Conservation (phyloP, 2,113 vertebrate genomes). For the Alaudala cheleensis region DNA sequence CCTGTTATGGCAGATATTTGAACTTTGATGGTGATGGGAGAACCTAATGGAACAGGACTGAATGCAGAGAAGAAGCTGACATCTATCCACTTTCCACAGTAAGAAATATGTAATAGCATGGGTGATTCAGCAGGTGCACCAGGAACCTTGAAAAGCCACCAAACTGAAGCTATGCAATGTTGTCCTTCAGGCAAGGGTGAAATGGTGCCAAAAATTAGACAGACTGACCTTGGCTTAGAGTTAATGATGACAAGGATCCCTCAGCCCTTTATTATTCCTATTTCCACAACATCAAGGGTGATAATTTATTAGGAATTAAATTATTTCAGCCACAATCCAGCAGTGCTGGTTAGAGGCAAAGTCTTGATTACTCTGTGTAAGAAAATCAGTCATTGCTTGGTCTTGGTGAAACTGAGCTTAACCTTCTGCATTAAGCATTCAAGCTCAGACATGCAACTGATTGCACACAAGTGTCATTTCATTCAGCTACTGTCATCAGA, state of each 20-base stretch:
- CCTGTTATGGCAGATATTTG: accelerated
- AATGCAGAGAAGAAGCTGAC: background rate
- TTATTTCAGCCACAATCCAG: background rate
- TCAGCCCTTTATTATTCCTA: background rate
- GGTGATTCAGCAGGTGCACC: background rate
- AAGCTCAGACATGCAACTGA: background rate
- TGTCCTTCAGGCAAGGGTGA: background rate
- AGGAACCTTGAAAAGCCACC: background rate
- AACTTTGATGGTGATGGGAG: background rate
- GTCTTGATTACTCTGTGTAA: background rate
- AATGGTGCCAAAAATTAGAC: background rate
- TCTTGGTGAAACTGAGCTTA: background rate
- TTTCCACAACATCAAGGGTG: background rate
- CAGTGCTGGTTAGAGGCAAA: background rate
- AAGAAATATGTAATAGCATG: background rate
- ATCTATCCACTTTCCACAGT: background rate
- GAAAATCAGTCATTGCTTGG: background rate
- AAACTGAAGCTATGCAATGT: background rate
- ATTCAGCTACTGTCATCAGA: background rate
- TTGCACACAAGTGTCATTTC: background rate
- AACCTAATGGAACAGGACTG: background rate
- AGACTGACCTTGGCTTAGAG: background rate
- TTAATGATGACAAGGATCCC: background rate
- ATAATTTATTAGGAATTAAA: background rate
- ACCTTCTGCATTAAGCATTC: background rate